A percentile compares a stretch with the other conserved stretches of the same genome.
Conservation (phyloP, 2,888 invertebrate species). For the Trisateles emortualis region DNA sequence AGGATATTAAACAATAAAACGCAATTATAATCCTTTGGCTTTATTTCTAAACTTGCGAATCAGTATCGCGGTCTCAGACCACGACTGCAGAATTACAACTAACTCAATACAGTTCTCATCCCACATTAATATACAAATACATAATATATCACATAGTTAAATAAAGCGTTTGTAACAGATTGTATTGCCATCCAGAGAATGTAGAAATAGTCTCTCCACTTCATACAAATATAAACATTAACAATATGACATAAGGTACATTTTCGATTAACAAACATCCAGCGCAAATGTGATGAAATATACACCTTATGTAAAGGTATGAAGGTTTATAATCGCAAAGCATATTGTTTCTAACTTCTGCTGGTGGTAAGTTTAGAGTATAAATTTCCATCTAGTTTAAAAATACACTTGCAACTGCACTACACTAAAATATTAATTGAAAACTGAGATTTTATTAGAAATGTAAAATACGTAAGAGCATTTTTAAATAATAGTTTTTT, state of each 20-base stretch:
- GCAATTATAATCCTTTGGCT: conserved; percentile 74
- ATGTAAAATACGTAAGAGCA: too few relatives aligned
- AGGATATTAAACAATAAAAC: conserved; percentile 21
- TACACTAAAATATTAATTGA: too few relatives aligned
- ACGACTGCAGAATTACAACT: conserved; percentile 39
- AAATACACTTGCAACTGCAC: too few relatives aligned
- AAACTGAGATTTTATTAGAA: too few relatives aligned
- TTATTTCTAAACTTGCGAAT: conserved; percentile 52
- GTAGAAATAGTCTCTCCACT: too few relatives aligned
- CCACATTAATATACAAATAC: conserved; percentile 34
- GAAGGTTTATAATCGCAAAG: background rate
- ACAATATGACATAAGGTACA: too few relatives aligned
- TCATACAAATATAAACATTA: background rate
- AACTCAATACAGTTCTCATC: conserved; percentile 21
- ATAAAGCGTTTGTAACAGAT: conserved; percentile 43
- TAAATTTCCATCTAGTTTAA: too few relatives aligned
- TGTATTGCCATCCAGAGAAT: too few relatives aligned
- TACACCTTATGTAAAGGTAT: conserved; percentile 3
- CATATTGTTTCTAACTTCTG: background rate
- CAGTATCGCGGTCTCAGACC: conserved; percentile 42
- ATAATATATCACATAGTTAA: conserved; percentile 53
- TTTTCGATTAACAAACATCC: background rate
- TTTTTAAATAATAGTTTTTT: too few relatives aligned
- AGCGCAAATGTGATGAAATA: background rate
- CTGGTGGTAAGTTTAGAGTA: background rate